Conservation (phyloP, 2,888 invertebrate species). For the Caenorhabditis plicata region DNA sequence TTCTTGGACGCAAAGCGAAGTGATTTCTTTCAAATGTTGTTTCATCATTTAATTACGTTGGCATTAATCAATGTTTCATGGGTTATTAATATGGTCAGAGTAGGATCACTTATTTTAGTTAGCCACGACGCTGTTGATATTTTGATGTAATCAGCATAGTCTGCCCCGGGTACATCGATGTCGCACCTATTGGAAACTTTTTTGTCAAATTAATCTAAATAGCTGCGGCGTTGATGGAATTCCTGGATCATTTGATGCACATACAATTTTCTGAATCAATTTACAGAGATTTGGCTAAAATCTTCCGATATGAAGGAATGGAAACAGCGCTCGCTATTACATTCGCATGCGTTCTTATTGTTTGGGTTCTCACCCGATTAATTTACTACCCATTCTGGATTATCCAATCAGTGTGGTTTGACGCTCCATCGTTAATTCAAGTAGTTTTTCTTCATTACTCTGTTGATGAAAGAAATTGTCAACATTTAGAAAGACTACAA, state of each 20-base stretch:
- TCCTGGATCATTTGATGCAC: too few relatives aligned
- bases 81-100: conserved; percentile 85
- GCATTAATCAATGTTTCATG: conserved; percentile 82
- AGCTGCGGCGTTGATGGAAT: too few relatives aligned
- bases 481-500: conserved; percentile 41
- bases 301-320: conserved; percentile 71
- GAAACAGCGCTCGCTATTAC: conserved; percentile 84
- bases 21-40: conserved; percentile 76
- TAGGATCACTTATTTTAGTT: conserved; percentile 80
- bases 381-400: conserved; percentile 77
- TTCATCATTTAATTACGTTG: conserved; percentile 93
- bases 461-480: too few relatives aligned
- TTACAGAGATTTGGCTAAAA: conserved; percentile 61
- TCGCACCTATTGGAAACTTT: too few relatives aligned
- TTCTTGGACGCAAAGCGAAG: conserved; percentile 69
- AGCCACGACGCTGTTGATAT: conserved; percentile 69
- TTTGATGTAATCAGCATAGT: conserved; percentile 66
- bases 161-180: not conserved
- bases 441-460: too few relatives aligned
- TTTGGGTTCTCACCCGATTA: conserved; percentile 88
- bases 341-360: conserved; percentile 79
- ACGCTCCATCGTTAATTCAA: conserved; percentile 55
- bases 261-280: not conserved
- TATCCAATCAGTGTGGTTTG: conserved; percentile 68
- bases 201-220: too few relatives aligned